These are phyloP conservation scores for Leptopterna dolabrata DNA, from an alignment of 2,888 invertebrate species.

Conservation along the genomic window DNA sequence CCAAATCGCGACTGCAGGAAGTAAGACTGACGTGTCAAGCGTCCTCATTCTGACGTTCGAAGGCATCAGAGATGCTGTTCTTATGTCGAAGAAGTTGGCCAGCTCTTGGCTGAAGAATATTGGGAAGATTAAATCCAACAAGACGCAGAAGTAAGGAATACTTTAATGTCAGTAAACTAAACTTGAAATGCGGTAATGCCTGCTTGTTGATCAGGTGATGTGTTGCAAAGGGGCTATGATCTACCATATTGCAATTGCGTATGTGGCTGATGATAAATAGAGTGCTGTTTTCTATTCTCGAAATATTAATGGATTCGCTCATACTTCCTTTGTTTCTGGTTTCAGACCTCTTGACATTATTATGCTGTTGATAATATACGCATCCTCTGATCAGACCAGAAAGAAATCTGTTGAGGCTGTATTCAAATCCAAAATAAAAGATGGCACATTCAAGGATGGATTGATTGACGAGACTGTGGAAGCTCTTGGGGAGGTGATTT, in stretches of 20 bases:
- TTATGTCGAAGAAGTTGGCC: conserved; percentile 71
- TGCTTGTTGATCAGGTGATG: background rate
- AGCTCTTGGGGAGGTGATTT: conserved; percentile 43
- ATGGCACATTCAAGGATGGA: conserved; percentile 61
- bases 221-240: background rate
- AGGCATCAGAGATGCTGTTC: conserved; percentile 71
- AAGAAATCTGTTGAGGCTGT: conserved; percentile 61
- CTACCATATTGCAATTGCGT: background rate
- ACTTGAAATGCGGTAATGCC: background rate
- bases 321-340: background rate
- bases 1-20: conserved; percentile 65
- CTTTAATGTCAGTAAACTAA: background rate
- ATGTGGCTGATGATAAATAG: too few species aligned
- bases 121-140: conserved; percentile 68
- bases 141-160: conserved; percentile 60
- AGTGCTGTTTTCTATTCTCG: too few species aligned
- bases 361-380: conserved; percentile 62
- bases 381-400: conserved; percentile 59
- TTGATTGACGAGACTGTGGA: conserved; percentile 62
- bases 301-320: too few species aligned
- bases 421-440: conserved; percentile 62
- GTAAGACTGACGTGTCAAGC: conserved; percentile 68
- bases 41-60: conserved; percentile 69
- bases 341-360: conserved; percentile 63
- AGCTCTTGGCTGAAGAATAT: conserved; percentile 74